A percentile compares a stretch with the other conserved stretches of the same genome.
Conservation (phyloP, 2,888 invertebrate species). For the Drosophila helvetica region DNA sequence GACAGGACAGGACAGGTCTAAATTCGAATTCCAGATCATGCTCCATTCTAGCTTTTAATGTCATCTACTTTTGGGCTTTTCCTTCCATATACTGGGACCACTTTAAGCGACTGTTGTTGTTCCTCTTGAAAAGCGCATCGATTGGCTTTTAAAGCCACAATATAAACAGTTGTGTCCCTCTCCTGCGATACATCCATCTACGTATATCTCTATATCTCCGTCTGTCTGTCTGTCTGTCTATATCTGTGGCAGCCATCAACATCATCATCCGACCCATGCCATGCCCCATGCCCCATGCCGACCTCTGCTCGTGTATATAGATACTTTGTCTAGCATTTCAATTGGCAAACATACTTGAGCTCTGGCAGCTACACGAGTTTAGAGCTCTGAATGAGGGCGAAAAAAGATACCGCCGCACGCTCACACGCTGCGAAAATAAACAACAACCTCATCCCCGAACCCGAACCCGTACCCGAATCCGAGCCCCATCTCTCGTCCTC, state of each 20-base stretch:
- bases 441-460: conserved; percentile 49
- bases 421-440: conserved; percentile 73
- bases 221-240: conserved; percentile 32
- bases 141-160: conserved; percentile 34
- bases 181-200: conserved; percentile 1
- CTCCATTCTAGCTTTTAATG: too few relatives aligned
- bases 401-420: conserved; percentile 31
- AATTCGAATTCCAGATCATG: not conserved
- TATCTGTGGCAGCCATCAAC: conserved; percentile 48
- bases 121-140: conserved; percentile 19
- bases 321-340: conserved; percentile 80
- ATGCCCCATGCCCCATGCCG: too few relatives aligned
- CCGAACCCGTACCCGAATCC: too few relatives aligned
- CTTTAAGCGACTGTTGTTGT: not conserved
- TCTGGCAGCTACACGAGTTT: conserved; percentile 55
- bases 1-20: not conserved
- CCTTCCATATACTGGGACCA: too few relatives aligned
- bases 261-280: conserved; percentile 19
- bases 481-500: not conserved
- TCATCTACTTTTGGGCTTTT: conserved; percentile 22
- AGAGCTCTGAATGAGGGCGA: conserved; percentile 39
- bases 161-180: conserved; percentile 13
- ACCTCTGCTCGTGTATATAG: conserved; percentile 44
- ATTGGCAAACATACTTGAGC: conserved; percentile 77
- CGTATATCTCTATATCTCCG: conserved; percentile 12